Conservation (phyloP, 2,797 vertebrate species). For the Distichodus sexfasciatus region DNA sequence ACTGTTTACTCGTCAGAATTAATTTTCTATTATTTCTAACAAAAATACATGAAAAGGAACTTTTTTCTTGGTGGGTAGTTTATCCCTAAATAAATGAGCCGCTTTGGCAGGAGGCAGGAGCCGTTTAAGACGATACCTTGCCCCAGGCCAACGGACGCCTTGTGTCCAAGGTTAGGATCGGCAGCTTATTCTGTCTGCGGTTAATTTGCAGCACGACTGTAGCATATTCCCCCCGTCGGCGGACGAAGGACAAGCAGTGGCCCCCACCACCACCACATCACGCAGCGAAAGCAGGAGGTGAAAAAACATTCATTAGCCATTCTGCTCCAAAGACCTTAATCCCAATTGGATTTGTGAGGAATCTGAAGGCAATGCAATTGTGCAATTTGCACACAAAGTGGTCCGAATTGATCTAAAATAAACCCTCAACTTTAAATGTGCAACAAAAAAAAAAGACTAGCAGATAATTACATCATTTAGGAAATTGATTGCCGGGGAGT, state of each 20-base stretch:
- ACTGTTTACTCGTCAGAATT: too few relatives aligned
- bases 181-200: slow-evolving; percentile 14
- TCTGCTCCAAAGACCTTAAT: slow-evolving; percentile 72
- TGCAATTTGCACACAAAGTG: slow-evolving; percentile 96
- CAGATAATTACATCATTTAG: slow-evolving; percentile 98
- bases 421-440: slow-evolving; percentile 96
- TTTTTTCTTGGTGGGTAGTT: background rate
- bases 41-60: background rate
- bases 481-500: slow-evolving; percentile 92
- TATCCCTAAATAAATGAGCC: background rate
- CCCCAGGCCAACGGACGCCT: background rate
- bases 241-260: slow-evolving; percentile 42
- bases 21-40: background rate
- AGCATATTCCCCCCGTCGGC: slow-evolving; percentile 30
- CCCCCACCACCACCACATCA: slow-evolving; percentile 44
- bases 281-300: slow-evolving; percentile 15
- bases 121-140: background rate
- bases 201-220: slow-evolving; percentile 31
- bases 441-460: slow-evolving; percentile 72
- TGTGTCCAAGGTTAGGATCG: slow-evolving; percentile 26
- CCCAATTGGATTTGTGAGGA: slow-evolving; percentile 85
- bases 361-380: slow-evolving; percentile 86
- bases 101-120: background rate
- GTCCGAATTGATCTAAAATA: slow-evolving; percentile 95
- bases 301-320: slow-evolving; percentile 73